Percentiles rank a stretch among this genome's conserved stretches.
Evolutionary conservation across 1,140 invertebrate genomes (phyloP).

Genomic region (Drosophila baimaii): DNA sequence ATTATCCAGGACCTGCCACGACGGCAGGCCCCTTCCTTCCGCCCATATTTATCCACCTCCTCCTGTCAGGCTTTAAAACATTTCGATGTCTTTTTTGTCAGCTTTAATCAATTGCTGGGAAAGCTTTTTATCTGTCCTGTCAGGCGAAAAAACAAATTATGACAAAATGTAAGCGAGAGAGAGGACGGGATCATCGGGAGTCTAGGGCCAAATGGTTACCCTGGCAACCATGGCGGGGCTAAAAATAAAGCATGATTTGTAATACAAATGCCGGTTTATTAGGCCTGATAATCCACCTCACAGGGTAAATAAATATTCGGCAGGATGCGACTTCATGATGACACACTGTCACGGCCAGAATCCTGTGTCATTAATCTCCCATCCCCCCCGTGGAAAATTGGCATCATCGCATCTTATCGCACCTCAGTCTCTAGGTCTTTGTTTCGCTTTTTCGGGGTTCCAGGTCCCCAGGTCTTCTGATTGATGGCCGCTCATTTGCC

Average conservation of each 20-base stretch:
- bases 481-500: slow-evolving; percentile 43
- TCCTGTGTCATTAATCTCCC: slow-evolving; percentile 45
- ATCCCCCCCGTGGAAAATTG: slow-evolving; percentile 24
- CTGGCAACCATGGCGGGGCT: slow-evolving; percentile 11
- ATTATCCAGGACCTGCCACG: slow-evolving; percentile 46
- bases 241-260: slow-evolving; percentile 45
- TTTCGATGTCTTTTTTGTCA: slow-evolving; percentile 59
- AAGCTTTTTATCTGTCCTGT: slow-evolving; percentile 50
- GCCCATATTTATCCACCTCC: slow-evolving; percentile 16
- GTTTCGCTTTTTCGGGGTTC: slow-evolving; percentile 8
- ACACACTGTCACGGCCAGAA: slow-evolving; percentile 47
- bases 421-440: slow-evolving; percentile 22
- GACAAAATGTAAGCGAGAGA: slow-evolving; percentile 56
- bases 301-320: slow-evolving; percentile 29
- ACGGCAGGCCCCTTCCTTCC: too few species aligned
- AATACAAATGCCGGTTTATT: slow-evolving; percentile 23
- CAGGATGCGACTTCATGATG: slow-evolving; percentile 40
- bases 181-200: neutral
- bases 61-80: slow-evolving; percentile 61
- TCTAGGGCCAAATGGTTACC: slow-evolving; percentile 11
- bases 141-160: slow-evolving; percentile 55
- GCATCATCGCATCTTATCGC: slow-evolving; percentile 26
- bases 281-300: slow-evolving; percentile 13
- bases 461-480: slow-evolving; percentile 4
- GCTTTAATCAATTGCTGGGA: slow-evolving; percentile 71